These are phyloP conservation scores for Phasia obesa DNA, from an alignment of 2,888 invertebrate genomes.

Conservation along the genomic window DNA sequence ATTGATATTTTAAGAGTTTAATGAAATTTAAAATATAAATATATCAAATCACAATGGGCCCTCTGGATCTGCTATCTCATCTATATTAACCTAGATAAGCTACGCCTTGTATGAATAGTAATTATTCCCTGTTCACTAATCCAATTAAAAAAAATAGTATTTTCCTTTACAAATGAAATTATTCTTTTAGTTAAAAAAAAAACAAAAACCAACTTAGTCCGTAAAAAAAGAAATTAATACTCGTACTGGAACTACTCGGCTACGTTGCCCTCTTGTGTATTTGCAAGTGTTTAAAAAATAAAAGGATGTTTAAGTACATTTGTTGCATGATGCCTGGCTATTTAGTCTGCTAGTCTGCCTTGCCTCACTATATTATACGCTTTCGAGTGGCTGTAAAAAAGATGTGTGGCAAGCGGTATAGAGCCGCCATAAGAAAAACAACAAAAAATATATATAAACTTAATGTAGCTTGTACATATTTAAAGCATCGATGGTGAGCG, in stretches of 20 bases:
- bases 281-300: conserved; percentile 63
- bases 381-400: conserved; percentile 15
- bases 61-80: too few relatives aligned
- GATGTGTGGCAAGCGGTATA: conserved; percentile 68
- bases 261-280: conserved; percentile 8
- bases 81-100: too few relatives aligned
- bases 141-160: too few relatives aligned
- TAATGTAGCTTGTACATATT: conserved; percentile 51
- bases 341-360: conserved; percentile 37
- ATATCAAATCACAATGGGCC: too few relatives aligned
- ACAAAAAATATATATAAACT: conserved; percentile 60
- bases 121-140: too few relatives aligned
- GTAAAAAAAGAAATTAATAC: conserved; percentile 39
- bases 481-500: conserved; percentile 80
- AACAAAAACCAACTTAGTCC: neutral
- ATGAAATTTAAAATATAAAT: too few relatives aligned
- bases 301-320: conserved; percentile 64
- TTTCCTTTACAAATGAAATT: neutral
- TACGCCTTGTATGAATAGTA: too few relatives aligned
- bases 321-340: conserved; percentile 57
- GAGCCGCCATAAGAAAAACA: conserved; percentile 68
- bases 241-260: neutral
- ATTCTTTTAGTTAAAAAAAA: conserved; percentile 9
- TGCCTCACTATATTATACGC: conserved; percentile 14
- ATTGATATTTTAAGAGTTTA: too few relatives aligned